phyloP scores from a whole-genome alignment of 2,113 vertebrate species.

The Jaculus jaculus region DNA sequence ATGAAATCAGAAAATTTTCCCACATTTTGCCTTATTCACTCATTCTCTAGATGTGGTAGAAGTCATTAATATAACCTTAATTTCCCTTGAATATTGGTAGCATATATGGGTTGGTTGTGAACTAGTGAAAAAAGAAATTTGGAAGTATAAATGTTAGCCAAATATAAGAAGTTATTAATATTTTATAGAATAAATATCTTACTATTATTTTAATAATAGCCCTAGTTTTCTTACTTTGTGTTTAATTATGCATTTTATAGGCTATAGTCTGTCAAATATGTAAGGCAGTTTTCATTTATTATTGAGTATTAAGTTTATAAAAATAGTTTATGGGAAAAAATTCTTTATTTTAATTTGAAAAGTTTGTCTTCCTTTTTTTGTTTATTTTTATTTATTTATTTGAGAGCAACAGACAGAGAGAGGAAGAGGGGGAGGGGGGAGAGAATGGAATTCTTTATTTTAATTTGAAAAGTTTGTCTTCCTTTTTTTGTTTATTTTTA shows the following conservation, averaged over 20 bases:
- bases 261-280: not conserved
- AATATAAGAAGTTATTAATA: constrained; percentile 14
- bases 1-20: not conserved
- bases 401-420: too few relatives aligned
- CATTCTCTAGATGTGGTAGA: not conserved
- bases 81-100: constrained; percentile 1
- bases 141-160: constrained; percentile 31
- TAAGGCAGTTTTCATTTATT: constrained; percentile 11
- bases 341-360: constrained; percentile 46
- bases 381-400: too few relatives aligned
- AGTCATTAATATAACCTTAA: not conserved
- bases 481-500: too few relatives aligned
- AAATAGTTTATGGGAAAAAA: not conserved
- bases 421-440: too few relatives aligned
- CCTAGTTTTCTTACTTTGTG: constrained; percentile 46
- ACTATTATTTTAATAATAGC: not conserved
- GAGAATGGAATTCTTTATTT: too few relatives aligned
- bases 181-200: not conserved
- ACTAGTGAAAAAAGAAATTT: constrained; percentile 48
- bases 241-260: constrained; percentile 32
- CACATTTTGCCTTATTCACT: not conserved
- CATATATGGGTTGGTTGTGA: not conserved
- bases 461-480: too few relatives aligned
- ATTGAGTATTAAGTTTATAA: not conserved
- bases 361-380: not conserved